Evolutionary conservation across 2,888 invertebrate genomes (phyloP), one percentile per base, ranked within the genome.

Genomic region (Hypsopygia costalis): DNA sequence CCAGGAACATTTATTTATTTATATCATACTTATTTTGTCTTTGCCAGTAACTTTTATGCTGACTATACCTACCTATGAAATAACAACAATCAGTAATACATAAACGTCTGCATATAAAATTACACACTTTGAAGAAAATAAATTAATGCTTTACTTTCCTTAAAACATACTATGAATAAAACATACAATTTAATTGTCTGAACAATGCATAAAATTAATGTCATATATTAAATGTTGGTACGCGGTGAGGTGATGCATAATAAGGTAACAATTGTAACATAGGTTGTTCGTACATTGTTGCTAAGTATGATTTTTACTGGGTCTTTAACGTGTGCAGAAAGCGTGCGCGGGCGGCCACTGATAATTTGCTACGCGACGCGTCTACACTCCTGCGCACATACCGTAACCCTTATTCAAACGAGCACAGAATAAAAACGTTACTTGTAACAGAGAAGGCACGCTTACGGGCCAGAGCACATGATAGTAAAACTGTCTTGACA

Each of bases 281-380:
- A 48, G 54, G 57, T 58, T 57, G 59, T 58, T 62, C 58, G 66
- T 68, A 59, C 63, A 49, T 55, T 61, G 61, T 65, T 52, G 62
- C 63, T 72, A 78, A 82, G 73, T 82, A 81, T 72, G 59, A 75
- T 77, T 79, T 72, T 82, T 76, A 79, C 65, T 54, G 61, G 52
- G 54, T 65, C 25, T 70, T 69, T 83, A 81, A 63, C 58, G 80
- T 81, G 87, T 77, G 74, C 86, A 86, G 87, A 87, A 87, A 87
- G 87, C 86, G 86, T 87, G 75, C 65, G 73, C 69, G 57, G 76
- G 75, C 69, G 80, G 68, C 39, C 68, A 62, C 65, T 78, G 74
- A 77, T 80, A 83, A 85, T 81, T 81, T 77, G 73, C 73, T 46
- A 49, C 67, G 63, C 71, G 74, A 69, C 69, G 64, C 68, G 62